Evolutionary conservation across 2,888 invertebrate species (phyloP).

Genomic region (Ichneumoninae sp.): DNA sequence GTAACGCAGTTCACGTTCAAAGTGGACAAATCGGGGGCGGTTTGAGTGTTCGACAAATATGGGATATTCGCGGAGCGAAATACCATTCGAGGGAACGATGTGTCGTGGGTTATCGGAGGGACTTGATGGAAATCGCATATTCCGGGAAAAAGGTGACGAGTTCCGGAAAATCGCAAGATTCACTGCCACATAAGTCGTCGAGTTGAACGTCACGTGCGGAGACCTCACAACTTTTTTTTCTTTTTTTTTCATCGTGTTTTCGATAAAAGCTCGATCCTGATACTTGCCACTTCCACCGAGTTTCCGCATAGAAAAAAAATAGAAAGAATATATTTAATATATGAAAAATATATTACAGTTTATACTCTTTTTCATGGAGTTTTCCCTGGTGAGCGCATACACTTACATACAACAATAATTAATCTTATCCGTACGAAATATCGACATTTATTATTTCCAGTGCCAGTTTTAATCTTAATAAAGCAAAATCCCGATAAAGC

Average conservation of each 20-base stretch:
- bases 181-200: slow-evolving; percentile 11
- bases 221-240: not conserved
- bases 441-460: too few relatives aligned
- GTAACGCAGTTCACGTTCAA: slow-evolving; percentile 42
- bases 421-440: too few relatives aligned
- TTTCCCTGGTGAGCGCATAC: too few relatives aligned
- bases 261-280: not conserved
- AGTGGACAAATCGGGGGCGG: slow-evolving; percentile 12
- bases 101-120: slow-evolving; percentile 12
- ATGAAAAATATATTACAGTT: too few relatives aligned
- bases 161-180: slow-evolving; percentile 25
- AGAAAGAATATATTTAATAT: too few relatives aligned
- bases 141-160: not conserved
- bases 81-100: slow-evolving; percentile 23
- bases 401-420: too few relatives aligned
- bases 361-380: too few relatives aligned
- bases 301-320: not conserved
- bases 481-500: slow-evolving; percentile 6
- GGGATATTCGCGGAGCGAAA: slow-evolving; percentile 33
- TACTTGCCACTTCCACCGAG: not conserved
- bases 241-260: not conserved
- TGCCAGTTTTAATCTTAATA: not conserved
- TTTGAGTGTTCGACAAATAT: slow-evolving; percentile 40
- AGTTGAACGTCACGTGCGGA: not conserved
- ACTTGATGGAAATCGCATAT: slow-evolving; percentile 21